Percentiles rank a stretch among this genome's conserved stretches.
These are phyloP conservation scores for Actinia tenebrosa DNA, from an alignment of 64 coral and sea anemone species.

Conservation along the genomic window DNA sequence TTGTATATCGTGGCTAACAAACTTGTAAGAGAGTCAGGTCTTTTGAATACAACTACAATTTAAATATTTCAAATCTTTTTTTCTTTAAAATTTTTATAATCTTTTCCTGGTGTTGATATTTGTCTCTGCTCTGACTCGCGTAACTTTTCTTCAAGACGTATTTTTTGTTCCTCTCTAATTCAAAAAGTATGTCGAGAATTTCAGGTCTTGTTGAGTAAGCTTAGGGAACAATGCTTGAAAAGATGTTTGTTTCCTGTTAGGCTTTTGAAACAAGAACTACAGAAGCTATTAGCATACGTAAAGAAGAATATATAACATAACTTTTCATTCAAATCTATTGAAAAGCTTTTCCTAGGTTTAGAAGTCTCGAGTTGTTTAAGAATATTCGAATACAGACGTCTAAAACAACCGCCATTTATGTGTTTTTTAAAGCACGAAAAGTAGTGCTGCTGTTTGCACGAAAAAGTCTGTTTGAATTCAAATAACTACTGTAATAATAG, in stretches of 20 bases:
- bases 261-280: background rate
- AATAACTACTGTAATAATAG: background rate
- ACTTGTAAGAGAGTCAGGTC: background rate
- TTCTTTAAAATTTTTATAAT: background rate
- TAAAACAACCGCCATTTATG: background rate
- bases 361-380: background rate
- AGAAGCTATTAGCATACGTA: background rate
- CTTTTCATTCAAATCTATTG: conserved; percentile 9
- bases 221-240: background rate
- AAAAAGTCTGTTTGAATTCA: background rate
- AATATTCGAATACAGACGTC: background rate
- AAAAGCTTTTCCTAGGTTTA: background rate
- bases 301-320: background rate
- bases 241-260: background rate
- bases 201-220: background rate
- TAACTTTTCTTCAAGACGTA: background rate
- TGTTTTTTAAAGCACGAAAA: background rate
- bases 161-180: background rate
- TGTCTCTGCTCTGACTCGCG: background rate
- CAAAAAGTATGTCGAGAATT: background rate
- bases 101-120: background rate
- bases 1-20: background rate
- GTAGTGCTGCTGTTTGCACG: background rate
- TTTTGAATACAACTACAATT: background rate
- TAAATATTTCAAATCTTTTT: background rate